Evolutionary conservation across 2,888 invertebrate genomes (phyloP).

Genomic region (Apamea crenata): DNA sequence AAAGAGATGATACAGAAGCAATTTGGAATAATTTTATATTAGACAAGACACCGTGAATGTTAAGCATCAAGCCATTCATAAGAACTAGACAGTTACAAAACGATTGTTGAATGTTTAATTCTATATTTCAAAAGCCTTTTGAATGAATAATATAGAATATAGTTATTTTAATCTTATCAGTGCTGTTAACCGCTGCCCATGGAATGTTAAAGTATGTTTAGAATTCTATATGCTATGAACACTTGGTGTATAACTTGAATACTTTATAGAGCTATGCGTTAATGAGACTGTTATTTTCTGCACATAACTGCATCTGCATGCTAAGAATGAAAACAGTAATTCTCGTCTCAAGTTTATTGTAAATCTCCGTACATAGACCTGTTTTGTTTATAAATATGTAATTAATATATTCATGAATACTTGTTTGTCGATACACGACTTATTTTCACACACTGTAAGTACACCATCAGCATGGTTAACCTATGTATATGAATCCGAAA

Average conservation of each 20-base stretch:
- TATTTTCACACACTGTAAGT: slow-evolving; percentile 16
- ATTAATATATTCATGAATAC: neutral
- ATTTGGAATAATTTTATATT: slow-evolving; percentile 55
- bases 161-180: slow-evolving; percentile 56
- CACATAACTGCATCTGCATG: slow-evolving; percentile 18
- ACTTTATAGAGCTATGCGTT: slow-evolving; percentile 17
- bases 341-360: slow-evolving; percentile 8
- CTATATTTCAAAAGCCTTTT: slow-evolving; percentile 46
- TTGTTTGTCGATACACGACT: neutral
- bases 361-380: neutral
- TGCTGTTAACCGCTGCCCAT: slow-evolving; percentile 45
- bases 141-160: slow-evolving; percentile 50
- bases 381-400: slow-evolving; percentile 12
- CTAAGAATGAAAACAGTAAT: slow-evolving; percentile 23
- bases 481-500: neutral
- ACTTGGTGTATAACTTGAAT: slow-evolving; percentile 20
- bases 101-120: slow-evolving; percentile 69
- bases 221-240: slow-evolving; percentile 23
- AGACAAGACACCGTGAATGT: slow-evolving; percentile 54
- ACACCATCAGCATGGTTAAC: neutral
- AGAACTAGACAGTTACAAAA: slow-evolving; percentile 71
- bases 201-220: slow-evolving; percentile 44
- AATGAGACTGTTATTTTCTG: slow-evolving; percentile 38
- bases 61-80: slow-evolving; percentile 67
- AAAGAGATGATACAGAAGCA: slow-evolving; percentile 36